phyloP scores from a whole-genome alignment of 2,113 vertebrate genomes.

The Myxocyprinus asiaticus region DNA sequence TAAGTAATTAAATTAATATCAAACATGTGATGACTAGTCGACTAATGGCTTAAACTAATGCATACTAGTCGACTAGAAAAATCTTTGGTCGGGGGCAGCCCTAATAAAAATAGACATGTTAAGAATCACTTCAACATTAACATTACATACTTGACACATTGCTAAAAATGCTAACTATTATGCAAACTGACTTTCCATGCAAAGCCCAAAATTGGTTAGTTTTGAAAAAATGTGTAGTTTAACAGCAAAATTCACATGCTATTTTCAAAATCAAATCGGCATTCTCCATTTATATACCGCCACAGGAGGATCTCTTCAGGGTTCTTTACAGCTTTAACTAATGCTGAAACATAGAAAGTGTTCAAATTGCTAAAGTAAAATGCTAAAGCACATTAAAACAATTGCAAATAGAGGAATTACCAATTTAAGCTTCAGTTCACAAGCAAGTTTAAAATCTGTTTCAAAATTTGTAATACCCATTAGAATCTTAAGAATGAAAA shows the following conservation, averaged over 20 bases:
- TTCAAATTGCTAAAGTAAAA: conserved; percentile 13
- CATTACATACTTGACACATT: background rate
- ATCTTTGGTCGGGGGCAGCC: too few relatives aligned
- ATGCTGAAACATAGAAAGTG: conserved; percentile 66
- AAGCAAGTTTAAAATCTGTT: too few relatives aligned
- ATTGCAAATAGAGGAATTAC: too few relatives aligned
- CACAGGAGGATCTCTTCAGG: conserved; percentile 60
- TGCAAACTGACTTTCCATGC: conserved; percentile 35
- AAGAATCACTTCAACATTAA: conserved; percentile 2
- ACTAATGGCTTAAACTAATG: too few relatives aligned
- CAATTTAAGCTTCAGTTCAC: too few relatives aligned
- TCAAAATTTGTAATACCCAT: too few relatives aligned
- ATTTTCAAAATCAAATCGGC: background rate
- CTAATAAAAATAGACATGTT: background rate
- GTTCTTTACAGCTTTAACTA: conserved; percentile 64
- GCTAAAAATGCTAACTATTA: background rate
- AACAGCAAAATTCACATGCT: conserved; percentile 34
- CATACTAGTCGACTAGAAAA: too few relatives aligned
- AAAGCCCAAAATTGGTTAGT: conserved; percentile 43
- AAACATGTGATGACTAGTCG: too few relatives aligned
- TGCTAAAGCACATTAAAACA: conserved; percentile 13
- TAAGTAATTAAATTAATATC: too few relatives aligned
- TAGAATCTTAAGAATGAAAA: too few relatives aligned
- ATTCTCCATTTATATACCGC: conserved; percentile 53
- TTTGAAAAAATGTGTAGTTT: conserved; percentile 1